Base-by-base conservation (phyloP, 2,888 invertebrate genomes). In the Drosophila testacea region DNA sequence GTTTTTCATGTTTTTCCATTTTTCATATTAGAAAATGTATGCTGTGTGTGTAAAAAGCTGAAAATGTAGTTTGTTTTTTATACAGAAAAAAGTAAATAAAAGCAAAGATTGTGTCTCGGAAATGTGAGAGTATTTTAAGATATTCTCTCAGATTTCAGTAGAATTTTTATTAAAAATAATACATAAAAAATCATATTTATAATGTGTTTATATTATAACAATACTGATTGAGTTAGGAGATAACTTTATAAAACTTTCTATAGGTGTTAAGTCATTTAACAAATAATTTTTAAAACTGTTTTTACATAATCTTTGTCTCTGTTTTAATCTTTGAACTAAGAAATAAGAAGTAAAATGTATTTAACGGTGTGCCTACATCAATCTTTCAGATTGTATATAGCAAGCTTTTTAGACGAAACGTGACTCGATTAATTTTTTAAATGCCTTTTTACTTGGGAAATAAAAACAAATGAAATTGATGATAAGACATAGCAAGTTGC, bases 21-120 rank as follows among this genome's bases (percentile, higher is more conserved):
- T 57, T 67, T 65, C 61, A 61, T 69, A 61, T 63, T 56, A 57
- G 67, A 69, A 69, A 68, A 70, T 71, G 61, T 71, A 68, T 77
- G 32, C 9, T 32, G 66, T 65, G 64, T 64, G 55, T 52, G 47
- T 28, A n/a, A 42, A 52, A 59, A 48, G 44, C 34, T 30, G 36
- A 13, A 41, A 47, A 28, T 46, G 16, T 32, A 39, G 4, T 22
- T 39, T 32, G 3, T 7, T 28, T 36, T 39, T 36, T 47, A 39
- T 13, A 10, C 9, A 34, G 38, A 57, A 42, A 54, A 36, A 36
- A 36, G 22, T 7, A 16, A 50, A 47, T 57, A 39, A 46, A 57
- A 47, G 6, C 16, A 44, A 11, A 42, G 34, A 41, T 30, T 30
- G 13, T 46, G 22, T n/a, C 22, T 11, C 4, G 28, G 6, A 39